A percentile compares a stretch with the other conserved stretches of the same genome.
These are phyloP conservation scores for Pollachius pollachius DNA, from an alignment of 2,113 vertebrate species.

Conservation along the genomic window DNA sequence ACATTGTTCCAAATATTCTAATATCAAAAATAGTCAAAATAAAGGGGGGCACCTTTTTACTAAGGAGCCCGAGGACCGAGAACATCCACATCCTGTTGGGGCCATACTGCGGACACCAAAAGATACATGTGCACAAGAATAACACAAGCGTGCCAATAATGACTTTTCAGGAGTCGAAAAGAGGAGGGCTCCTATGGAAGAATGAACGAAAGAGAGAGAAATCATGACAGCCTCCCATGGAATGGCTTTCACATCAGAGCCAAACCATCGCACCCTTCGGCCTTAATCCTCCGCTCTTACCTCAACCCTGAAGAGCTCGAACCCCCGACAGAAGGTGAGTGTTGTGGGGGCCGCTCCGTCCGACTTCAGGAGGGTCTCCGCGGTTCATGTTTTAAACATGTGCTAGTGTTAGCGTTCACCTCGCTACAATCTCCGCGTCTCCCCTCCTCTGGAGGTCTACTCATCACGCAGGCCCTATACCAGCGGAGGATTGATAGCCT, in stretches of 20 bases:
- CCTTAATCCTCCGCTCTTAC: slow-evolving; percentile 30
- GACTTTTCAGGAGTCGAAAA: slow-evolving; percentile 38
- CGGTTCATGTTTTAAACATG: slow-evolving; percentile 38
- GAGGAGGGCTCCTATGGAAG: slow-evolving; percentile 7
- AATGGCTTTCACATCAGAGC: slow-evolving; percentile 41
- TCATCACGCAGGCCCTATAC: slow-evolving; percentile 40
- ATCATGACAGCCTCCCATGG: slow-evolving; percentile 22
- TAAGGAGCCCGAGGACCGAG: too few relatives aligned
- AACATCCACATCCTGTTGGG: too few relatives aligned
- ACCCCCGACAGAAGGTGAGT: slow-evolving; percentile 17
- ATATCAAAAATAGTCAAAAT: too few relatives aligned
- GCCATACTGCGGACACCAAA: slow-evolving; percentile 18
- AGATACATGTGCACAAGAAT: slow-evolving; percentile 40
- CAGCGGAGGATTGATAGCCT: slow-evolving; percentile 36
- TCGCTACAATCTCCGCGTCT: slow-evolving; percentile 30
- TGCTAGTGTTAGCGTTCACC: slow-evolving; percentile 45
- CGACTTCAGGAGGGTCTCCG: slow-evolving; percentile 43
- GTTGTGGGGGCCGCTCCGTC: slow-evolving; percentile 11
- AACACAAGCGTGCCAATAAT: slow-evolving; percentile 34
- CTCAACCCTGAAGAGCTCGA: too few relatives aligned
- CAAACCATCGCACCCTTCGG: slow-evolving; percentile 15
- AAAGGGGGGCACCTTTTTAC: too few relatives aligned
- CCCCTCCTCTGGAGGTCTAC: slow-evolving; percentile 10
- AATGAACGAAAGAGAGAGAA: slow-evolving; percentile 5
- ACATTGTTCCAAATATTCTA: too few relatives aligned